Conservation (phyloP, 2,888 invertebrate species). For the Pandemis corylana region DNA sequence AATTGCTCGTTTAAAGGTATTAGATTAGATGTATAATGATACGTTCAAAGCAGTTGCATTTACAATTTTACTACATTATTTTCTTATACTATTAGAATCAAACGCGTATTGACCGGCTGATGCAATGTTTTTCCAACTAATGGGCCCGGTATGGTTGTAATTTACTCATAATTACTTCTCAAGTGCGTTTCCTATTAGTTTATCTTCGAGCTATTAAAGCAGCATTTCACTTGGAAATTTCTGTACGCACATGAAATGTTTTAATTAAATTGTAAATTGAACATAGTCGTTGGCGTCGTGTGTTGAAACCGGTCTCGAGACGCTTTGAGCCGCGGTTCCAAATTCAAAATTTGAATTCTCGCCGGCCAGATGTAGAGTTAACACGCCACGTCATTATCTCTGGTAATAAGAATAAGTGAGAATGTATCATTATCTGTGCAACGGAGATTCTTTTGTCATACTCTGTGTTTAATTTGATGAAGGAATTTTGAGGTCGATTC, state of each 20-base stretch:
- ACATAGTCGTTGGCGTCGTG: constrained; percentile 16
- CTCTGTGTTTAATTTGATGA: constrained; percentile 22
- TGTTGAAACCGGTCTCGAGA: constrained; percentile 20
- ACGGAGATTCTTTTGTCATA: constrained; percentile 17
- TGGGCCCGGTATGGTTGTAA: constrained; percentile 42
- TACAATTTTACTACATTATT: not conserved
- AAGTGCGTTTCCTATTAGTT: constrained; percentile 72
- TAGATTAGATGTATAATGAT: not conserved
- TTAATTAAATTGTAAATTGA: constrained; percentile 58
- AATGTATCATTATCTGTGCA: constrained; percentile 17
- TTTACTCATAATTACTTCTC: constrained; percentile 62
- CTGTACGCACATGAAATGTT: constrained; percentile 52
- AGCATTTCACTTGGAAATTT: constrained; percentile 72
- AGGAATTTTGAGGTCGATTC: constrained; percentile 7
- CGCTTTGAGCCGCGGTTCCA: constrained; percentile 16
- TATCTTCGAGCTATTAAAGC: constrained; percentile 70
- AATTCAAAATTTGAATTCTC: constrained; percentile 24
- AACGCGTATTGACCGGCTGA: constrained; percentile 17
- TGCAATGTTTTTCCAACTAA: constrained; percentile 22
- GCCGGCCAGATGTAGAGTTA: constrained; percentile 28
- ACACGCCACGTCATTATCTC: constrained; percentile 26
- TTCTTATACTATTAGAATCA: not conserved
- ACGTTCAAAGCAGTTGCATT: not conserved
- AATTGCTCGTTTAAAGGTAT: too few species aligned
- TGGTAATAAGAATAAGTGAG: constrained; percentile 13